These are phyloP conservation scores for Loripinus fragilis DNA, from an alignment of 2,888 invertebrate genomes.

Conservation along the genomic window DNA sequence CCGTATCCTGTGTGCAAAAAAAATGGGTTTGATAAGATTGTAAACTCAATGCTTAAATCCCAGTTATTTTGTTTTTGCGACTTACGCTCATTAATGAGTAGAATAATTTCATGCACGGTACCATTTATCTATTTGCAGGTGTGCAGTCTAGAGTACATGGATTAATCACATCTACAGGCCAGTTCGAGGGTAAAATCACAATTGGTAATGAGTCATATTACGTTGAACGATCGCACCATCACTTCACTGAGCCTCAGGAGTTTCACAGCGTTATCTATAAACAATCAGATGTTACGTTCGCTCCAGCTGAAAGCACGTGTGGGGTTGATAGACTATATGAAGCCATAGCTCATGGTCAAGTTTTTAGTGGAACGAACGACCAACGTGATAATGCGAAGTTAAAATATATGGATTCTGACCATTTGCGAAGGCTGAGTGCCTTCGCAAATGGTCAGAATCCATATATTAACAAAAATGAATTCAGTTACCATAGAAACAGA, in stretches of 20 bases:
- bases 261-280: conserved; percentile 97
- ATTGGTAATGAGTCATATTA: conserved; percentile 88
- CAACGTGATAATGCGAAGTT: background rate
- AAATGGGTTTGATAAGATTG: too few species aligned
- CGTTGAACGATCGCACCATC: conserved; percentile 95
- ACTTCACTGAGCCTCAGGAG: conserved; percentile 88
- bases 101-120: too few species aligned
- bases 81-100: too few species aligned
- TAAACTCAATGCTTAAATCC: too few species aligned
- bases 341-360: background rate
- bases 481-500: conserved; percentile 46
- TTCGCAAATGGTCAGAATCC: too few species aligned
- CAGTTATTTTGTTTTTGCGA: too few species aligned
- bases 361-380: background rate
- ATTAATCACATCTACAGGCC: conserved; percentile 92
- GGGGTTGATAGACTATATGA: conserved; percentile 51
- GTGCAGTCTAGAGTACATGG: conserved; percentile 90
- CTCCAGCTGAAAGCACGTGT: conserved; percentile 62
- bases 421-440: background rate
- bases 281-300: conserved; percentile 91
- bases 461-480: background rate
- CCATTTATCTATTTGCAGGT: conserved; percentile 8
- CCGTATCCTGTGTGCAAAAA: too few species aligned
- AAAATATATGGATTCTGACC: background rate
- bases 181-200: conserved; percentile 93